Percentiles rank a stretch among this genome's conserved stretches.
Conservation (phyloP, 2,797 vertebrate genomes). For the Pangasius macronema region DNA sequence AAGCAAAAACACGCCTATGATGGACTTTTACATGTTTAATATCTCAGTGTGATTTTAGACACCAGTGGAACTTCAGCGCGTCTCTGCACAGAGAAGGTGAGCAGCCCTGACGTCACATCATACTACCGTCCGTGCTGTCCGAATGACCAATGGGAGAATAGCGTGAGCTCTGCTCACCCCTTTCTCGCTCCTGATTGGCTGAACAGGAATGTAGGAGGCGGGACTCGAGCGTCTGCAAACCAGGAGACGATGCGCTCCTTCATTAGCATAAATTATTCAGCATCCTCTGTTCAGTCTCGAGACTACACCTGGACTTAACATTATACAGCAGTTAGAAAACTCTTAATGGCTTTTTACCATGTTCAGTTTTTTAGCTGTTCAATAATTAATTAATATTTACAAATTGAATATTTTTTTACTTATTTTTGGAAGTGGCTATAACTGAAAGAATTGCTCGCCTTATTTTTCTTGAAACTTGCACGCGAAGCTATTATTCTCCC, state of each 20-base stretch:
- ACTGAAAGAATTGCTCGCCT: background rate
- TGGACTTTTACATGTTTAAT: background rate
- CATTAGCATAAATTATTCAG: conserved; percentile 75
- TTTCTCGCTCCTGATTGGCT: conserved; percentile 65
- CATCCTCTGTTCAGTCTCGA: conserved; percentile 53
- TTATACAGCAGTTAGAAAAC: background rate
- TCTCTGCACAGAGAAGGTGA: too few species aligned
- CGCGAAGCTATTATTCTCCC: background rate
- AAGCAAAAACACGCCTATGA: background rate
- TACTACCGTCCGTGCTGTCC: conserved; percentile 68
- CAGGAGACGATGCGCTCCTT: conserved; percentile 49
- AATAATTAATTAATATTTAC: background rate
- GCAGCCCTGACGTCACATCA: conserved; percentile 80
- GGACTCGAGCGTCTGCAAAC: conserved; percentile 57
- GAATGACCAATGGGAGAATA: conserved; percentile 70
- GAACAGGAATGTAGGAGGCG: conserved; percentile 47
- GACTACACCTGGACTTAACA: background rate
- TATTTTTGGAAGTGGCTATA: background rate
- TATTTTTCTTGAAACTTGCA: background rate
- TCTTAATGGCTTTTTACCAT: background rate
- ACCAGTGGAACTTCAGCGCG: background rate
- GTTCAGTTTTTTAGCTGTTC: background rate
- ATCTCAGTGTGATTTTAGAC: background rate
- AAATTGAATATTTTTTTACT: background rate
- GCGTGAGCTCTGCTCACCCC: conserved; percentile 85